Evolutionary conservation across 2,113 vertebrate species (phyloP).

Genomic region (Oreochromis aureus): DNA sequence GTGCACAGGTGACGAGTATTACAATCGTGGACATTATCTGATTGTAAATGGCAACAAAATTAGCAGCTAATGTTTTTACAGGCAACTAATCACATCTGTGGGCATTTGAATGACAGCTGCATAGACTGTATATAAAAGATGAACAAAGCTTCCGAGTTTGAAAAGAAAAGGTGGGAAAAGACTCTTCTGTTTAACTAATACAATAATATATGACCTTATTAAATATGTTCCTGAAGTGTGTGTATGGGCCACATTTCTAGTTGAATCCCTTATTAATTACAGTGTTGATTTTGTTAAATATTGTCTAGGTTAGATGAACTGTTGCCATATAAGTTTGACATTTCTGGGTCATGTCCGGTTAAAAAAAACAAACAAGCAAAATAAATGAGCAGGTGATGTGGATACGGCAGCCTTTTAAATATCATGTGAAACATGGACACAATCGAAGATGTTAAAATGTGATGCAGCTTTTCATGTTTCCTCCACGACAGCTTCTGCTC

Average conservation of each 20-base stretch:
- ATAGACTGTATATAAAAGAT: neutral
- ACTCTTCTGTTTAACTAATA: neutral
- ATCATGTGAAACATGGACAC: neutral
- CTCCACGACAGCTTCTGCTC: neutral
- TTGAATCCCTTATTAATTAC: neutral
- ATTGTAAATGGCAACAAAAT: neutral
- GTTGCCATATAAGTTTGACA: neutral
- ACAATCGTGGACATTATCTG: neutral
- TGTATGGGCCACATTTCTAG: neutral
- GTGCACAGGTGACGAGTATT: neutral
- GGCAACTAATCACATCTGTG: rapidly evolving
- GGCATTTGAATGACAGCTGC: neutral
- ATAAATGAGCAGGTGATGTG: neutral
- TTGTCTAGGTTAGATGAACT: neutral
- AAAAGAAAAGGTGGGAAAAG: neutral
- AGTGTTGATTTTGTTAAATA: neutral
- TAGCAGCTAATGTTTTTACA: neutral
- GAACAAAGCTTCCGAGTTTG: neutral
- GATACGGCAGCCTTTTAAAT: neutral
- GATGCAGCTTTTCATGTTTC: neutral
- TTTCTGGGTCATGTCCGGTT: neutral
- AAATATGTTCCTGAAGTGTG: neutral
- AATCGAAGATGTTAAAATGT: neutral
- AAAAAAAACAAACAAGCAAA: too few relatives aligned
- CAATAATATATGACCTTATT: neutral